Evolutionary conservation across 1,140 invertebrate genomes (phyloP).

Genomic region (Bombus turneri): DNA sequence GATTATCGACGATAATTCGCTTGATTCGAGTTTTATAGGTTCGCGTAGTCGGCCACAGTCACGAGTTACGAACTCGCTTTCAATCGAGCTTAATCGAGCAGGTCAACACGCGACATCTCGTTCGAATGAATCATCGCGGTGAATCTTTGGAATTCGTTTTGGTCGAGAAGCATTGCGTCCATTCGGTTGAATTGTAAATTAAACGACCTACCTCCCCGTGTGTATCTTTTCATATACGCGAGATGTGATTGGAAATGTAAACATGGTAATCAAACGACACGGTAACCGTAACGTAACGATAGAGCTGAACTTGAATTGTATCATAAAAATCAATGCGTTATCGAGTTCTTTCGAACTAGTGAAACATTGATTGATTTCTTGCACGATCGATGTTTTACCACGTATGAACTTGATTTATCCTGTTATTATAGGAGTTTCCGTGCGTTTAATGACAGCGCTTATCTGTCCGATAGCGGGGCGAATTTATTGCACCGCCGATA

Average conservation of each 20-base stretch:
- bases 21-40: conserved; percentile 38
- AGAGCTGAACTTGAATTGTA: neutral
- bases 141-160: neutral
- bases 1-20: conserved; percentile 34
- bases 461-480: neutral
- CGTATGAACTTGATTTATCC: conserved; percentile 6
- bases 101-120: conserved; percentile 57
- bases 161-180: too few relatives aligned
- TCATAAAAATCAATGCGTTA: neutral
- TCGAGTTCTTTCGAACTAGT: neutral
- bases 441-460: neutral
- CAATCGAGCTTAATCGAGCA: conserved; percentile 60
- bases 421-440: neutral
- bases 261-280: too few relatives aligned
- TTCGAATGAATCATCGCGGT: conserved; percentile 57
- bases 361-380: neutral
- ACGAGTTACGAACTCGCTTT: conserved; percentile 53
- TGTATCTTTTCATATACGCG: too few relatives aligned
- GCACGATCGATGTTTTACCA: neutral
- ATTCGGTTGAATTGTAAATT: too few relatives aligned
- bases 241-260: too few relatives aligned
- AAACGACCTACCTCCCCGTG: too few relatives aligned
- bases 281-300: too few relatives aligned
- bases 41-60: conserved; percentile 27
- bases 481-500: conserved; percentile 1